Evolutionary conservation across 2,113 vertebrate species (phyloP).

Genomic region (Actenoides lindsayi): DNA sequence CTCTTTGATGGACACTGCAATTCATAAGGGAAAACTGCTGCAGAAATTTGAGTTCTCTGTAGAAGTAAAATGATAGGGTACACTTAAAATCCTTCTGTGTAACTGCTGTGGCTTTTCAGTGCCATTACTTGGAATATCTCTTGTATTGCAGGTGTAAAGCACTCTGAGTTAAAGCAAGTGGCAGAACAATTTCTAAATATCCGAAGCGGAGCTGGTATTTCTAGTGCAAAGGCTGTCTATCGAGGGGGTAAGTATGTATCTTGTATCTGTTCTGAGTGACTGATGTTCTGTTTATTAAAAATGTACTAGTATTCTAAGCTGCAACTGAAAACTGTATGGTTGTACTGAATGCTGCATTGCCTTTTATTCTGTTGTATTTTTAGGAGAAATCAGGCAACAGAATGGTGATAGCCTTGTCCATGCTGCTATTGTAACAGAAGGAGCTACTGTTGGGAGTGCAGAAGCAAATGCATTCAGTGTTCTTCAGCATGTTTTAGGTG

Average conservation of each 20-base stretch:
- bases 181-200: conserved; percentile 97
- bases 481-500: conserved; percentile 91
- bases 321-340: not conserved
- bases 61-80: not conserved
- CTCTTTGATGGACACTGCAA: not conserved
- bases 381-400: conserved; percentile 88
- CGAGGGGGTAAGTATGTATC: conserved; percentile 84
- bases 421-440: conserved; percentile 85
- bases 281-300: not conserved
- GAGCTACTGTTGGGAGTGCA: conserved; percentile 73
- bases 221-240: conserved; percentile 82
- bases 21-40: not conserved
- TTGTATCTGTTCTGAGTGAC: not conserved
- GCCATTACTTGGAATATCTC: not conserved
- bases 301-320: not conserved
- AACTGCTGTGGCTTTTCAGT: not conserved
- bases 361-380: not conserved
- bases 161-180: conserved; percentile 87
- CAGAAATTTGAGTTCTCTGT: not conserved
- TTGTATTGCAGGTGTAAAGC: conserved; percentile 84
- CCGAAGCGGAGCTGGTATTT: conserved; percentile 85
- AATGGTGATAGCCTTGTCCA: conserved; percentile 82
- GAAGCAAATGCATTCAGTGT: conserved; percentile 90
- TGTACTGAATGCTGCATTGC: not conserved
- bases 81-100: not conserved